These are phyloP conservation scores for Sinohyriopsis cumingii DNA, from an alignment of 2,888 invertebrate genomes.

Conservation along the genomic window DNA sequence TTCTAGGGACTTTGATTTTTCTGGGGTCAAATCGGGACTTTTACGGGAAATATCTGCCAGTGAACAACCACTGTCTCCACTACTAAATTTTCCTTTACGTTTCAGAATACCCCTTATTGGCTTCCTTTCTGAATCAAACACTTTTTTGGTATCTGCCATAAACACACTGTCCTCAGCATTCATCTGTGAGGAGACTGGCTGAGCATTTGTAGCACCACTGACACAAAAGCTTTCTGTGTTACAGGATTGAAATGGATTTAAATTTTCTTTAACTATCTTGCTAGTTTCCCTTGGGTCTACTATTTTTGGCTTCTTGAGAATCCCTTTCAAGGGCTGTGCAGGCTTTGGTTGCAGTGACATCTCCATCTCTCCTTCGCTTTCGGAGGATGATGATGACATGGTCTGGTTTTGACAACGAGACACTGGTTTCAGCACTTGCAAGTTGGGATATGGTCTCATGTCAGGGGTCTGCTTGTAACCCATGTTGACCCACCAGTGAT, in stretches of 20 bases:
- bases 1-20: constrained; percentile 25
- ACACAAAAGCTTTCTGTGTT: not conserved
- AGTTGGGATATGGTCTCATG: constrained; percentile 47
- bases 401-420: constrained; percentile 38
- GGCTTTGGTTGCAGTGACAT: constrained; percentile 26
- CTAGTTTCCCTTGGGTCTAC: constrained; percentile 4
- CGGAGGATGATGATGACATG: constrained; percentile 49
- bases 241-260: not conserved
- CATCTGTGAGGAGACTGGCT: not conserved
- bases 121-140: constrained; percentile 61
- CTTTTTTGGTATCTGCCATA: constrained; percentile 21
- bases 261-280: too few species aligned
- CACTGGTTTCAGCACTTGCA: constrained; percentile 42
- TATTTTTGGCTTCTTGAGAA: constrained; percentile 51
- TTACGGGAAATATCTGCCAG: constrained; percentile 40
- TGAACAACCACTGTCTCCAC: constrained; percentile 61
- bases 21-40: constrained; percentile 15
- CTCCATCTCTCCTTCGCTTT: constrained; percentile 52
- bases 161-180: not conserved
- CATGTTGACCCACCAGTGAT: constrained; percentile 96
- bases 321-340: constrained; percentile 43
- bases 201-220: not conserved
- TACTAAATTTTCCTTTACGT: constrained; percentile 55
- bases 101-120: constrained; percentile 66
- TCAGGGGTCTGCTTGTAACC: constrained; percentile 59